Conservation (phyloP, 2,797 vertebrate genomes). For the Eupleurogrammus muticus region DNA sequence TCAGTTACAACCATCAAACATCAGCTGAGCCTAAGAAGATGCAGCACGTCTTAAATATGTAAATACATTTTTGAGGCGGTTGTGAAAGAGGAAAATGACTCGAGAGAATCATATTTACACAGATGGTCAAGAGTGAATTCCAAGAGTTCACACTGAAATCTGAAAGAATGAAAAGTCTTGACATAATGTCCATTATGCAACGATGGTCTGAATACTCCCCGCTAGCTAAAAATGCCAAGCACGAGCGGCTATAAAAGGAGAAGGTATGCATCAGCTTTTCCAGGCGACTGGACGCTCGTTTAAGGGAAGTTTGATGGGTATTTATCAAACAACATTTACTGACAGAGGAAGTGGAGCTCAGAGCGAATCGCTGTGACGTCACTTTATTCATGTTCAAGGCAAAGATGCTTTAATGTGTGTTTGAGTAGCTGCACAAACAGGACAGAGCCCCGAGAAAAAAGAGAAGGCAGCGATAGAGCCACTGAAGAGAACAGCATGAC, state of each 20-base stretch:
- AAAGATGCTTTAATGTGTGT: no score
- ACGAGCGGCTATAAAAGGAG: conserved; percentile 72
- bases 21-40: conserved; percentile 6
- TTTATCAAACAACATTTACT: conserved; percentile 45
- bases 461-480: no score
- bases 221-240: conserved; percentile 53
- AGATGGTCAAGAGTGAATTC: conserved; percentile 62
- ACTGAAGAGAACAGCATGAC: no score
- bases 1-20: conserved; percentile 11
- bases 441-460: no score
- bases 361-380: conserved; percentile 33
- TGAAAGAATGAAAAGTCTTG: conserved; percentile 45
- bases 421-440: no score
- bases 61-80: conserved; percentile 19
- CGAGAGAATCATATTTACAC: conserved; percentile 41
- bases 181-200: conserved; percentile 66
- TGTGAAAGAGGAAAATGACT: conserved; percentile 15
- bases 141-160: conserved; percentile 43
- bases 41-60: no score
- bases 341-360: conserved; percentile 39
- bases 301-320: conserved; percentile 52
- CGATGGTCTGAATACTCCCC: conserved; percentile 40
- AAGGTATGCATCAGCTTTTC: conserved; percentile 67
- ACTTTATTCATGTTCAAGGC: no score
- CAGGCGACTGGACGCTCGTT: conserved; percentile 52